Evolutionary conservation across 2,888 invertebrate genomes (phyloP).

Genomic region (Plebejus melissa): DNA sequence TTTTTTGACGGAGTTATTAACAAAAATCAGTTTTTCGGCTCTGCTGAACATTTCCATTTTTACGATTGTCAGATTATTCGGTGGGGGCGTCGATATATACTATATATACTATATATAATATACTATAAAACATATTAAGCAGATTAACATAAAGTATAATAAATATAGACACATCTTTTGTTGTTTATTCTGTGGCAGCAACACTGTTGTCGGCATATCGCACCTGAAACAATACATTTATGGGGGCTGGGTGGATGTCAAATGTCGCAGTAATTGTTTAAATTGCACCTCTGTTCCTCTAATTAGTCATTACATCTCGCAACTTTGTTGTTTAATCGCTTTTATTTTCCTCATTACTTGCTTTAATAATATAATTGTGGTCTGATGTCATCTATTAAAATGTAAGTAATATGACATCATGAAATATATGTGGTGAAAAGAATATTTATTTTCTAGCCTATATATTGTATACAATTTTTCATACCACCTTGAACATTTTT

Average conservation of each 20-base stretch:
- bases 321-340: slow-evolving; percentile 34
- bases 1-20: no score
- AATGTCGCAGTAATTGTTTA: slow-evolving; percentile 75
- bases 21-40: no score
- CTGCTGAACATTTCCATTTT: no score
- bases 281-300: slow-evolving; percentile 55
- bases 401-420: slow-evolving; percentile 6
- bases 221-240: slow-evolving; percentile 14
- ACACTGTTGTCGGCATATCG: slow-evolving; percentile 26
- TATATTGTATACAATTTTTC: not conserved
- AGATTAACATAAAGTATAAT: no score
- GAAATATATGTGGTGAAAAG: not conserved
- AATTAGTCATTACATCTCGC: slow-evolving; percentile 43
- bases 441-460: not conserved
- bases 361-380: not conserved
- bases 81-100: no score
- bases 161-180: not conserved
- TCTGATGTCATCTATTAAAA: slow-evolving; percentile 12
- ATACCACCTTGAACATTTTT: not conserved
- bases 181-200: not conserved
- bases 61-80: no score
- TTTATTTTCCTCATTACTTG: slow-evolving; percentile 30
- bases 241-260: slow-evolving; percentile 49
- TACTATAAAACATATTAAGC: no score
- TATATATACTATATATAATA: no score